Evolutionary conservation across 1,140 invertebrate species (phyloP).

Genomic region (Zaprionus africanus): DNA sequence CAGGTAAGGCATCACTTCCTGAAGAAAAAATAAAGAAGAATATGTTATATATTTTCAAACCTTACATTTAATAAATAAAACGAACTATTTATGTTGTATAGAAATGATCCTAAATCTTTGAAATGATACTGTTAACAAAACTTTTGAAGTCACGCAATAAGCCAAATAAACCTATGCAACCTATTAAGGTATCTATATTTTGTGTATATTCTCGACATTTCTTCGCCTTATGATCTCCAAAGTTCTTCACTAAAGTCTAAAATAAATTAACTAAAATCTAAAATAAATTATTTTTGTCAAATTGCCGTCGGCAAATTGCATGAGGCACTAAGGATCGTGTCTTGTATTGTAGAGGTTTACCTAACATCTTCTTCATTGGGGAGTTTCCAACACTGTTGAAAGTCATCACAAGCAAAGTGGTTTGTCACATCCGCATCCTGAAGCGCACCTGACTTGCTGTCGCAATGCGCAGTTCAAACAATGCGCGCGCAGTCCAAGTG

Average conservation of each 20-base stretch:
- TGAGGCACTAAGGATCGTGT: background rate
- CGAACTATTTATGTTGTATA: no score
- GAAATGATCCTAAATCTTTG: no score
- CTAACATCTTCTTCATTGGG: conserved; percentile 36
- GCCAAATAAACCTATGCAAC: background rate
- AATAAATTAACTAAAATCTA: background rate
- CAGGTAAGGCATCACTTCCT: conserved; percentile 48
- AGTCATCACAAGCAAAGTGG: conserved; percentile 36
- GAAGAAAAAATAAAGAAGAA: background rate
- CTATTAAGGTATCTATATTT: background rate
- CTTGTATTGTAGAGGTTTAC: conserved; percentile 49
- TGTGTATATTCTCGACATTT: background rate
- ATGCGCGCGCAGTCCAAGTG: conserved; percentile 24
- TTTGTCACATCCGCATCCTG: conserved; percentile 56
- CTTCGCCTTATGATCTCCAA: background rate
- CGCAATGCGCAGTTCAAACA: conserved; percentile 42
- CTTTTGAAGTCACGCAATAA: no score
- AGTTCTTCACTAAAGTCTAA: background rate
- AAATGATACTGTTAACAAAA: no score
- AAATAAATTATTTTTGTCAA: background rate
- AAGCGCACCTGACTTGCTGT: conserved; percentile 38
- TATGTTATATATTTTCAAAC: background rate
- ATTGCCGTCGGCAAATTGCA: conserved; percentile 49
- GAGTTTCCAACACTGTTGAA: conserved; percentile 13
- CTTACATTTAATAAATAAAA: background rate